Percentiles rank a stretch among this genome's conserved stretches.
These are phyloP conservation scores for Neogobius melanostomus DNA, from an alignment of 2,113 vertebrate genomes.

Conservation along the genomic window DNA sequence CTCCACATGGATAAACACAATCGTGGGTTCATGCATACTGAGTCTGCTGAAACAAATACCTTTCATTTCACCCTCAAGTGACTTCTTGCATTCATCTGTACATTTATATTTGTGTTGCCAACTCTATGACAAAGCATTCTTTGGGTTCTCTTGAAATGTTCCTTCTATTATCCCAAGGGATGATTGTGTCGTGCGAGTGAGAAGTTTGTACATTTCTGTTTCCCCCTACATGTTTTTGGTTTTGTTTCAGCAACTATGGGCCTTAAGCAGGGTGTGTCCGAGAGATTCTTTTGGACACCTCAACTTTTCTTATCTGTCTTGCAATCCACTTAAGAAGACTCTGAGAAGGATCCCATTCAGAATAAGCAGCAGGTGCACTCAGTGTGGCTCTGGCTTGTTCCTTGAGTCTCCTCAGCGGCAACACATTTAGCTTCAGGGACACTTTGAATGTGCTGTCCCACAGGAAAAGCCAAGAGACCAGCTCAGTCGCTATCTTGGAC, in stretches of 20 bases:
- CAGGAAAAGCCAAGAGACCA: neutral
- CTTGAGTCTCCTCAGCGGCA: conserved; percentile 16
- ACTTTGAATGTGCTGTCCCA: conserved; percentile 14
- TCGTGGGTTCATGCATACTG: conserved; percentile 26
- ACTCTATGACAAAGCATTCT: too few species aligned
- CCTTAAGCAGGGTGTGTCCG: too few species aligned
- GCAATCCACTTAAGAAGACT: too few species aligned
- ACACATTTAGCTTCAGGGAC: conserved; percentile 12
- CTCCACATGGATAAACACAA: conserved; percentile 53
- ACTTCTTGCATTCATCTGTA: neutral
- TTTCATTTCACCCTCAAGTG: conserved; percentile 49
- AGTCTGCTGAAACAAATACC: conserved; percentile 35
- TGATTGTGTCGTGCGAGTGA: too few species aligned
- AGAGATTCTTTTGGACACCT: too few species aligned
- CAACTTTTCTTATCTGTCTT: too few species aligned
- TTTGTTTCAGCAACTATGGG: too few species aligned
- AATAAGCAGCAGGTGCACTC: conserved; percentile 29
- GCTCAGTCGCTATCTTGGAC: neutral
- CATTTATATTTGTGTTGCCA: neutral
- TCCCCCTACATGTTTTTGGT: too few species aligned
- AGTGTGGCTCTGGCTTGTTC: neutral
- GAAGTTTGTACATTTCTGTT: too few species aligned
- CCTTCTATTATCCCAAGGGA: too few species aligned
- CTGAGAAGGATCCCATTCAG: neutral
- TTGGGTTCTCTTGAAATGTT: too few species aligned